Percentiles rank a stretch among this genome's conserved stretches.
phyloP scores from a whole-genome alignment of 2,888 invertebrate species.

The Brenthis daphne region DNA sequence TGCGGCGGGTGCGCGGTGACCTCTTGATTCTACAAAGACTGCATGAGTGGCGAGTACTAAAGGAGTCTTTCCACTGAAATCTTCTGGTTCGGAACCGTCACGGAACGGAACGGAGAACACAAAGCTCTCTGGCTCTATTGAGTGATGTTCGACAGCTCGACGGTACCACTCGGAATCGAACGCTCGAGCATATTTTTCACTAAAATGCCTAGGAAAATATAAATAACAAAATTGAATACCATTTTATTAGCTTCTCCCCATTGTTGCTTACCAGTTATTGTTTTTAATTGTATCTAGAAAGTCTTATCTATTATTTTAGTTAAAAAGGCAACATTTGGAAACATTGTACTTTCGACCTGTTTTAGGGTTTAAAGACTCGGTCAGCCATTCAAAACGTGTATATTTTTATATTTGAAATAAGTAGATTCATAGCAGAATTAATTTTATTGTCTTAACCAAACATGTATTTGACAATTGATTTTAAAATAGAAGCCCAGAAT shows the following conservation, averaged over 20 bases:
- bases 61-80: conserved; percentile 80
- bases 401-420: no score
- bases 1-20: conserved; percentile 93
- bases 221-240: neutral
- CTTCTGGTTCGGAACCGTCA: conserved; percentile 81
- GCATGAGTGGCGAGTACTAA: conserved; percentile 95
- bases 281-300: neutral
- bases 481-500: conserved; percentile 9
- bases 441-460: conserved; percentile 3
- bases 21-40: conserved; percentile 91
- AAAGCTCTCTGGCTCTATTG: conserved; percentile 93
- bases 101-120: conserved; percentile 94
- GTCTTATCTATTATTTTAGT: neutral
- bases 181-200: conserved; percentile 89
- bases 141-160: conserved; percentile 94
- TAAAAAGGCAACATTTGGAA: neutral
- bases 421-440: neutral
- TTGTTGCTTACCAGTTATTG: neutral
- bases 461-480: conserved; percentile 5
- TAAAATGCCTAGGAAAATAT: conserved; percentile 86
- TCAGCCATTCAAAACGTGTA: no score
- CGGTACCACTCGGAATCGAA: conserved; percentile 96
- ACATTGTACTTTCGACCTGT: no score
- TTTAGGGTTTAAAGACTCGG: no score
- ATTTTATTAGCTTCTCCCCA: neutral